phyloP scores from a whole-genome alignment of 2,888 invertebrate species.

The Ganaspis brasiliensis region DNA sequence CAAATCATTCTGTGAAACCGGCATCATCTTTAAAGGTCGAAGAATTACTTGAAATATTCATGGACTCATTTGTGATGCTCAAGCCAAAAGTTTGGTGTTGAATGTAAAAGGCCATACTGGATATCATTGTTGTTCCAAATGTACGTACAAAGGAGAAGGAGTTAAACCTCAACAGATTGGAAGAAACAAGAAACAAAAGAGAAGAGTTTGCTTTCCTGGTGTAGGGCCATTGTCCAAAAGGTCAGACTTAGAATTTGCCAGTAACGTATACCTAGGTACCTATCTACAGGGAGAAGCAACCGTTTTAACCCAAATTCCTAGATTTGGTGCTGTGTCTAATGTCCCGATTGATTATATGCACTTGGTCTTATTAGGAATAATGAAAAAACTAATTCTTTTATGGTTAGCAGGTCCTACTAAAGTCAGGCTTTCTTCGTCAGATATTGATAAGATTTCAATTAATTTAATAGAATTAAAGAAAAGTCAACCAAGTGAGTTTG shows the following conservation, averaged over 20 bases:
- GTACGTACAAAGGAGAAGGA: conserved; percentile 54
- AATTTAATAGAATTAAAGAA: not conserved
- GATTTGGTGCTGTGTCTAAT: conserved; percentile 51
- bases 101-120: conserved; percentile 55
- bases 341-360: conserved; percentile 43
- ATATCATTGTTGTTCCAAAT: conserved; percentile 58
- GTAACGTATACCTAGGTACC: not conserved
- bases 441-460: conserved; percentile 43
- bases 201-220: conserved; percentile 13
- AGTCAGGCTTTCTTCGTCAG: conserved; percentile 23
- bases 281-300: conserved; percentile 55
- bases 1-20: conserved; percentile 32
- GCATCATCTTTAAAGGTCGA: conserved; percentile 33
- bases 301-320: conserved; percentile 47
- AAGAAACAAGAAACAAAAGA: conserved; percentile 7
- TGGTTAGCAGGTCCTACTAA: conserved; percentile 45
- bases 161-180: not conserved
- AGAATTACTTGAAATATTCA: conserved; percentile 40
- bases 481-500: conserved; percentile 46
- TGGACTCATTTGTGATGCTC: conserved; percentile 58
- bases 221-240: not conserved
- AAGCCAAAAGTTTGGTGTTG: conserved; percentile 55
- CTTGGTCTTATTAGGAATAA: conserved; percentile 60
- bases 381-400: conserved; percentile 55
- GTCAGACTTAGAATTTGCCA: not conserved